Evolutionary conservation across 2,797 vertebrate species (phyloP), one percentile per base, ranked within the genome.

Genomic region (Smutsia temminckii): DNA sequence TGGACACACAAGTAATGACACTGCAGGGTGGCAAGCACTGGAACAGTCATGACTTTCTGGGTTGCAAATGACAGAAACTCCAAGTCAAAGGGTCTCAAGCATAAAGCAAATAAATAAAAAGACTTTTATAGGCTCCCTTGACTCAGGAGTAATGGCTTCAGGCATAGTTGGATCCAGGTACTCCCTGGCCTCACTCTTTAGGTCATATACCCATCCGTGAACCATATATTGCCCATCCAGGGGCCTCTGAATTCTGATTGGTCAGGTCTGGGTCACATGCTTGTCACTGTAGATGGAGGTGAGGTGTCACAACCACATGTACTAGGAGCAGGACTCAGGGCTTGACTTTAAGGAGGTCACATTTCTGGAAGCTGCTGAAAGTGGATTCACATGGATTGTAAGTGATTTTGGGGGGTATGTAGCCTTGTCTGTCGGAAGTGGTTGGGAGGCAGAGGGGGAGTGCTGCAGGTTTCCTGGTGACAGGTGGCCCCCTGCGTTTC

Each of bases 11-110:
- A 42, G 34, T 27, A 20, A 3, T 21, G 37, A 17, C 1, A 2
- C 37, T 10, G 0, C 5, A 20, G 40, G 37, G 21, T 29, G 63
- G 37, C 29, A 37, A 32, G 14, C n/a, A 17, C 68, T 68, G 53
- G 71, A 40, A 72, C 21, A 11, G 5, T 32, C 27, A 25, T 83
- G 40, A 25, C 55, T 61, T 32, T 85, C 61, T 20, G 66, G 61
- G 42, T 93, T 85, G n/a, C 85, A 23, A 69, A 61, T 85, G 86
- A 77, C 16, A 69, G 91, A 84, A 81, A 49, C 29, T 17, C 74
- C 69, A 86, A 5, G 14, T 91, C 80, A 29, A 10, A 61, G 49
- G 21, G 51, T 37, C 72, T 63, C 57, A 32, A 66, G n/a, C 17
- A 85, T 12, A 16, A 55, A 80, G 49, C 51, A 34, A 55, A 42